Conservation (phyloP, 1,140 invertebrate species). For the Cydia amplana region DNA sequence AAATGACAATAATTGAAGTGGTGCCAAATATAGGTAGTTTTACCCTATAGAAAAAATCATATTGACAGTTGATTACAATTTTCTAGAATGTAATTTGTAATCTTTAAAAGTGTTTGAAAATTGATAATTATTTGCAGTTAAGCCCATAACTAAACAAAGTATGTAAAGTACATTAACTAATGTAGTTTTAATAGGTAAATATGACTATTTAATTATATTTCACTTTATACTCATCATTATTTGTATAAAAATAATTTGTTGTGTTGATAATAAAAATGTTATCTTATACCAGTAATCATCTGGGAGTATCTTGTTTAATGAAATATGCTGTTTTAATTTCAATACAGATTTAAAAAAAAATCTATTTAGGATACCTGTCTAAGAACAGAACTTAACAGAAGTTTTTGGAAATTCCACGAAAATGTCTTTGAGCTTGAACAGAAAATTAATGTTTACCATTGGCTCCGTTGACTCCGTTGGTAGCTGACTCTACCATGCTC, state of each 20-base stretch:
- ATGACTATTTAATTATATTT: background rate
- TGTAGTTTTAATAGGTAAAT: background rate
- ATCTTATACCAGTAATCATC: too few species aligned
- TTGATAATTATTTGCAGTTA: background rate
- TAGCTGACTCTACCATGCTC: slow-evolving; percentile 53
- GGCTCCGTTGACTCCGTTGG: slow-evolving; percentile 62
- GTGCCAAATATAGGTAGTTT: background rate
- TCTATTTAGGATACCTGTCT: too few species aligned
- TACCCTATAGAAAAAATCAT: background rate
- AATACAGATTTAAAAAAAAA: too few species aligned
- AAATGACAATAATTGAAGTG: background rate
- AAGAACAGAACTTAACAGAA: too few species aligned
- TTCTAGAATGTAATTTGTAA: background rate
- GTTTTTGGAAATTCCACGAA: too few species aligned
- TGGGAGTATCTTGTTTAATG: too few species aligned
- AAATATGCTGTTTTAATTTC: too few species aligned
- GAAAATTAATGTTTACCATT: slow-evolving; percentile 52
- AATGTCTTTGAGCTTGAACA: background rate
- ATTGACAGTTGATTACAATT: slow-evolving; percentile 6
- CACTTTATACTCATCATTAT: background rate
- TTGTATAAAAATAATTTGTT: background rate
- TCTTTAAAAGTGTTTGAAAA: too few species aligned
- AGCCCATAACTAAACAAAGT: background rate
- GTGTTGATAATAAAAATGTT: too few species aligned
- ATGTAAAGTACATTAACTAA: background rate